Percentiles rank a stretch among this genome's conserved stretches.
These are phyloP conservation scores for Anguilla japonica DNA, from an alignment of 2,113 vertebrate genomes.

Conservation along the genomic window DNA sequence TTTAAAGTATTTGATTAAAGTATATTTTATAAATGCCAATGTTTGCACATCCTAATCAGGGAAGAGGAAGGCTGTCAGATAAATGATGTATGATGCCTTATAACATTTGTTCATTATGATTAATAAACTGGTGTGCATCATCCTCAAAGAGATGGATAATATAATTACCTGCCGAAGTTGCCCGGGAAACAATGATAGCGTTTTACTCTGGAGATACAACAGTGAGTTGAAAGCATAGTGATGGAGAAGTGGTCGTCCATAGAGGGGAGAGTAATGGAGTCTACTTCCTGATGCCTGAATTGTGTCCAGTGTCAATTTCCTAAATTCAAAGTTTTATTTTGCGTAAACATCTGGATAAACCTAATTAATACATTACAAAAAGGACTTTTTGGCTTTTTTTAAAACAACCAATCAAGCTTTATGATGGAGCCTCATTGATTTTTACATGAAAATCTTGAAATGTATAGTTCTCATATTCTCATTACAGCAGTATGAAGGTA, in stretches of 20 bases:
- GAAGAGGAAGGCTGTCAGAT: conserved; percentile 53
- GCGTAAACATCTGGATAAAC: conserved; percentile 29
- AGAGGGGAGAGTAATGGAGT: conserved; percentile 28
- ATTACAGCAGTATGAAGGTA: too few species aligned
- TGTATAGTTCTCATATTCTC: too few species aligned
- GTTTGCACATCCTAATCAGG: conserved; percentile 66
- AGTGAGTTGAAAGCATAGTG: conserved; percentile 37
- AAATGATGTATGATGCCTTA: conserved; percentile 68
- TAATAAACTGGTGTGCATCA: conserved; percentile 71
- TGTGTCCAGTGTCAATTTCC: conserved; percentile 27
- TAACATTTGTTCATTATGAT: conserved; percentile 74
- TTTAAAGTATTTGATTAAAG: conserved; percentile 67
- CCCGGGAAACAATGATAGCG: conserved; percentile 54
- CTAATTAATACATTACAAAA: conserved; percentile 32
- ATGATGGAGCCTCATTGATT: too few species aligned
- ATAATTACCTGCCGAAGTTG: conserved; percentile 67
- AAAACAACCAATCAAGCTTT: neutral
- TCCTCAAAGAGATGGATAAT: conserved; percentile 71
- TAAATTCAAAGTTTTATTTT: conserved; percentile 30
- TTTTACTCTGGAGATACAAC: conserved; percentile 41
- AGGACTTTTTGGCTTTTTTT: conserved; percentile 8
- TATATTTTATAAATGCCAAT: conserved; percentile 50
- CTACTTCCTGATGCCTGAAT: conserved; percentile 24
- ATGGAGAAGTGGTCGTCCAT: conserved; percentile 28
- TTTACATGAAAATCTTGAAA: too few species aligned